Percentiles rank a stretch among this genome's conserved stretches.
phyloP scores from a whole-genome alignment of 2,113 vertebrate species.

The Pseudorectes ferrugineus region DNA sequence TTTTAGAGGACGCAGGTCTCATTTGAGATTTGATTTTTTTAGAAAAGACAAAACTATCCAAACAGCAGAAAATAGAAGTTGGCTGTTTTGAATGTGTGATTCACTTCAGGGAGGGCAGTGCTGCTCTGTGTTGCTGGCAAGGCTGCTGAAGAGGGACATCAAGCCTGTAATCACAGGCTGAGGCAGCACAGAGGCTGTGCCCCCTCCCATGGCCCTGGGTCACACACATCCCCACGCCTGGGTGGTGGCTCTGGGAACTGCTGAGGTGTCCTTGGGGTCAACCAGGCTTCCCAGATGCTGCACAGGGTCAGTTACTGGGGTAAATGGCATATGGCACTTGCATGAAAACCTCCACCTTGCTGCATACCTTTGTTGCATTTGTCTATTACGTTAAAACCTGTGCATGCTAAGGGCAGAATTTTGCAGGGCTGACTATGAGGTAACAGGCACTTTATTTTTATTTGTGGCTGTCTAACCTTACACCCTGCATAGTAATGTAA shows the following conservation, averaged over 20 bases:
- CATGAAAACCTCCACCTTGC: neutral
- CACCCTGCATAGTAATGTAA: neutral
- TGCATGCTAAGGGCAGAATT: neutral
- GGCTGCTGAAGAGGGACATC: neutral
- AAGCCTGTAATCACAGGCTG: neutral
- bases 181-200: rapidly evolving
- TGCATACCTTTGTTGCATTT: neutral
- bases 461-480: neutral
- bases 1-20: neutral
- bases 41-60: neutral
- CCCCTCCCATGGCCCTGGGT: rapidly evolving
- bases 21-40: neutral
- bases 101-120: neutral
- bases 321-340: neutral
- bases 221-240: neutral
- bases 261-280: neutral
- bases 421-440: neutral
- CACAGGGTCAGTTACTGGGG: neutral
- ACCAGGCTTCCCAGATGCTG: rapidly evolving
- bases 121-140: neutral
- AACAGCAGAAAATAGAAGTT: neutral
- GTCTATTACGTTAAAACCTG: neutral
- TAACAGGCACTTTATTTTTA: neutral
- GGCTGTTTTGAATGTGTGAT: neutral
- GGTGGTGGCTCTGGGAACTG: neutral